A percentile compares a stretch with the other conserved stretches of the same genome.
These are phyloP conservation scores for Pseudonaja textilis DNA, from an alignment of 2,113 vertebrate species.

Conservation along the genomic window DNA sequence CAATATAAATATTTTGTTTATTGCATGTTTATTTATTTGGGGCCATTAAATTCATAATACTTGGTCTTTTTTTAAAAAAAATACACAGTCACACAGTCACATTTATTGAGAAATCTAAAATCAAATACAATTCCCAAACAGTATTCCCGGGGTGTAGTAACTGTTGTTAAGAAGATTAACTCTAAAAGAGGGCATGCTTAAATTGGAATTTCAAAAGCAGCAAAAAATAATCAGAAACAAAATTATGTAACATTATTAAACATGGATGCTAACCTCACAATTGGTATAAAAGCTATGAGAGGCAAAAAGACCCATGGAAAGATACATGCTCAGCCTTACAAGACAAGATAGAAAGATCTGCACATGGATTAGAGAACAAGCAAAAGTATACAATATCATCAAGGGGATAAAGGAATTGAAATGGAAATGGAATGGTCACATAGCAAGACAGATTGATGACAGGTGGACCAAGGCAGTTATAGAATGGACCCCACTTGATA, in stretches of 20 bases:
- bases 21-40: background rate
- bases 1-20: background rate
- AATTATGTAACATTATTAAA: background rate
- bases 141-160: background rate
- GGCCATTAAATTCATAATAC: background rate
- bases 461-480: background rate
- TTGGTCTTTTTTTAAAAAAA: background rate
- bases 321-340: background rate
- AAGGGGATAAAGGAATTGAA: background rate
- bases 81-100: background rate
- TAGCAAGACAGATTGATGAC: background rate
- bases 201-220: constrained; percentile 18
- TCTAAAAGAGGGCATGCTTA: background rate
- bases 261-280: background rate
- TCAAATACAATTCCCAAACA: background rate
- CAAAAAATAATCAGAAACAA: constrained; percentile 13
- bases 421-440: background rate
- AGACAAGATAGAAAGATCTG: background rate
- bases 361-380: background rate
- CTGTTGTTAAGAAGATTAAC: constrained; percentile 15
- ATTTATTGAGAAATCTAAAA: constrained; percentile 3
- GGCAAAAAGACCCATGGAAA: background rate
- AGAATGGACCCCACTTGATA: background rate
- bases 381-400: background rate
- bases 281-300: background rate